Percentiles rank a stretch among this genome's conserved stretches.
phyloP scores from a whole-genome alignment of 2,797 vertebrate genomes.

The Urosaurus nigricauda region DNA sequence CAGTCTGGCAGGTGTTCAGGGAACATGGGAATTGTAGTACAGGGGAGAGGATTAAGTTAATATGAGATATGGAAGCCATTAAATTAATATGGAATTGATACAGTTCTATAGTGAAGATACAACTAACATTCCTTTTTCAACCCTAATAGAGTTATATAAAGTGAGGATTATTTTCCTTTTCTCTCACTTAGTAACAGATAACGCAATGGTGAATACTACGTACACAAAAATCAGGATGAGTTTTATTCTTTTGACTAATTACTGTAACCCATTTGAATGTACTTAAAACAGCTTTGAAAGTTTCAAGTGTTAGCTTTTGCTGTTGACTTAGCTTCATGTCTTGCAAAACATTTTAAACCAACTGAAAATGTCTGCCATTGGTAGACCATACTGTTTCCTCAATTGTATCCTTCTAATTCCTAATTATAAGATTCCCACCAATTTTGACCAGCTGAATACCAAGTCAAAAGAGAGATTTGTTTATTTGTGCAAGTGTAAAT shows the following conservation, averaged over 20 bases:
- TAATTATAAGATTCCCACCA: constrained; percentile 57
- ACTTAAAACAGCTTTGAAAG: constrained; percentile 40
- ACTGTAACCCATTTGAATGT: constrained; percentile 20
- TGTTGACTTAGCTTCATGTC: constrained; percentile 35
- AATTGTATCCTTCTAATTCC: constrained; percentile 55
- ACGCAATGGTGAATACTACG: background rate
- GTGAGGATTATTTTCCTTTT: background rate
- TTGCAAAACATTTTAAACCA: constrained; percentile 49
- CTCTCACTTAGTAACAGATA: background rate
- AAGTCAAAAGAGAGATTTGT: constrained; percentile 19
- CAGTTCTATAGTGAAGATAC: background rate
- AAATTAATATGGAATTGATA: too few species aligned
- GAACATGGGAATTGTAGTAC: too few species aligned
- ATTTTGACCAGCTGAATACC: constrained; percentile 59
- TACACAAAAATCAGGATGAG: constrained; percentile 23
- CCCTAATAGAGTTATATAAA: background rate
- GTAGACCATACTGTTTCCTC: constrained; percentile 40
- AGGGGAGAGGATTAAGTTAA: too few species aligned
- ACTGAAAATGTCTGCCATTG: constrained; percentile 46
- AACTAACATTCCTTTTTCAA: too few species aligned
- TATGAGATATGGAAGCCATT: too few species aligned
- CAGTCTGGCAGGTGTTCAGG: too few species aligned
- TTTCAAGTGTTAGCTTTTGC: background rate
- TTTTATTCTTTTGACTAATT: constrained; percentile 40
- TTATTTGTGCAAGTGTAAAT: constrained; percentile 53